These are phyloP conservation scores for Acanthosepion lycidas DNA, from an alignment of 2,888 invertebrate species.

Conservation along the genomic window DNA sequence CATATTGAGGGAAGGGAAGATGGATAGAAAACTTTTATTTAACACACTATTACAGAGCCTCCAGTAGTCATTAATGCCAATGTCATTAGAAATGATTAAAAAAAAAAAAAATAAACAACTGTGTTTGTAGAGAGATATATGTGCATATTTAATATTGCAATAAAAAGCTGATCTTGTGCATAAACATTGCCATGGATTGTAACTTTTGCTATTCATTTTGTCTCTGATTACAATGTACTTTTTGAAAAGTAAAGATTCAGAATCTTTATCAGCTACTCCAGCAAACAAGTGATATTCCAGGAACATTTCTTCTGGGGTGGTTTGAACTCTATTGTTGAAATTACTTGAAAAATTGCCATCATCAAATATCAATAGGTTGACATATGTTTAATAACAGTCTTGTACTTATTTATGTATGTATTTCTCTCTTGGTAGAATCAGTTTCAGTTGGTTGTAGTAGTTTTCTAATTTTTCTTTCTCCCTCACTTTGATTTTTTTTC, in stretches of 20 bases:
- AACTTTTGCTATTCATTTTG: too few relatives aligned
- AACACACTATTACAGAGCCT: too few relatives aligned
- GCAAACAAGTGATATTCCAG: background rate
- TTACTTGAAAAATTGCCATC: background rate
- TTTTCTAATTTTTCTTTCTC: background rate
- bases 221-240: background rate
- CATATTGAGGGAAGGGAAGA: too few relatives aligned
- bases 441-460: background rate
- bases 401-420: background rate
- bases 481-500: background rate
- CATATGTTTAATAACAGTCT: background rate
- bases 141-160: too few relatives aligned
- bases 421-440: background rate
- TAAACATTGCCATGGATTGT: background rate
- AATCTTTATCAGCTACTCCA: background rate
- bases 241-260: background rate
- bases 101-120: background rate
- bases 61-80: too few relatives aligned
- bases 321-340: background rate
- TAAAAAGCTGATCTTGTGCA: background rate
- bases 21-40: too few relatives aligned
- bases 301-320: background rate
- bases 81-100: too few relatives aligned
- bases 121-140: background rate
- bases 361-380: slow-evolving; percentile 18